A percentile compares a stretch with the other conserved stretches of the same genome.
phyloP scores from a whole-genome alignment of 53 echinoderm and acorn worm genomes.

The Echinometra lucunter region DNA sequence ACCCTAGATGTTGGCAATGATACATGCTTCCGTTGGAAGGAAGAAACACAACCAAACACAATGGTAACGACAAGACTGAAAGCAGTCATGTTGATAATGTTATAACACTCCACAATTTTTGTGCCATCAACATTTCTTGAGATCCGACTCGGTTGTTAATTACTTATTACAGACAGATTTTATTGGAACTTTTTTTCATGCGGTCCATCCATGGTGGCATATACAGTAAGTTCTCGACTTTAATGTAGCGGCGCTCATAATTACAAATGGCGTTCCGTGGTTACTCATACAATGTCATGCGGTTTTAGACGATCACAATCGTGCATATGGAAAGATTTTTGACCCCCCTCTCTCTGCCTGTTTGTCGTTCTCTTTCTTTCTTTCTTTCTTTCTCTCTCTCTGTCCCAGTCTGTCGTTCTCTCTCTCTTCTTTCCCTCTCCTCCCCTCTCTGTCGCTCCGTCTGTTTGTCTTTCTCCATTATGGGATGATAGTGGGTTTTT shows the following conservation, averaged over 20 bases:
- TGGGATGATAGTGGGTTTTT: no score
- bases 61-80: no score
- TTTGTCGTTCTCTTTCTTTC: background rate
- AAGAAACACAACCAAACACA: no score
- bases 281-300: background rate
- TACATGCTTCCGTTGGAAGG: background rate
- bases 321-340: background rate
- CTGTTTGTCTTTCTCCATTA: background rate
- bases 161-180: background rate
- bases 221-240: background rate
- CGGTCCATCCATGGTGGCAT: background rate
- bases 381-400: background rate
- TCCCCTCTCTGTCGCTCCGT: background rate
- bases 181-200: background rate
- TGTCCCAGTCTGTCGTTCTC: background rate
- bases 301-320: background rate
- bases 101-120: no score
- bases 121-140: background rate
- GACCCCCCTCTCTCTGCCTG: background rate
- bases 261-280: background rate
- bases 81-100: no score
- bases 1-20: background rate
- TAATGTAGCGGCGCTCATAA: background rate
- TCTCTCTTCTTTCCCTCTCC: background rate
- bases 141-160: no score